These are phyloP conservation scores for Brachionus rotundiformis DNA, from an alignment of 1,140 invertebrate genomes.

Conservation along the genomic window DNA sequence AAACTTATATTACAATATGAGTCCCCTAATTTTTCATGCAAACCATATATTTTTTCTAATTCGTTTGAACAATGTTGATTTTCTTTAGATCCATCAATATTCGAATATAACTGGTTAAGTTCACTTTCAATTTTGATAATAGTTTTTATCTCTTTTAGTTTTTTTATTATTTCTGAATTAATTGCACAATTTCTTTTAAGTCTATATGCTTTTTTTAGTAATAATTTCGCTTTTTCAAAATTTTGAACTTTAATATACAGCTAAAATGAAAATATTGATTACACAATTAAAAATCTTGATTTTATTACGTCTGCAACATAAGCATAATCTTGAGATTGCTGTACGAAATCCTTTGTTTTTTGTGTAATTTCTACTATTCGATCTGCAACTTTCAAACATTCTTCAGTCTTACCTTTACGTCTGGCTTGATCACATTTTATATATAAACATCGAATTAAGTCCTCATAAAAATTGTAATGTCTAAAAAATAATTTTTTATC, in stretches of 20 bases:
- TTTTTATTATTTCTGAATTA: slow-evolving; percentile 8
- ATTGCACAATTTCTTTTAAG: not conserved
- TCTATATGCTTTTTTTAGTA: slow-evolving; percentile 49
- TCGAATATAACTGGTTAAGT: not conserved
- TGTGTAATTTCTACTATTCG: slow-evolving; percentile 40
- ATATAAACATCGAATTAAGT: slow-evolving; percentile 45
- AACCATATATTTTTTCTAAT: not conserved
- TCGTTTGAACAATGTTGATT: not conserved
- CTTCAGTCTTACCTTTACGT: slow-evolving; percentile 27
- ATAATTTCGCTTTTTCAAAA: slow-evolving; percentile 49
- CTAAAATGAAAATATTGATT: too few species aligned
- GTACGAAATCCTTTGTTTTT: slow-evolving; percentile 45
- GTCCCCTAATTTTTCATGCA: slow-evolving; percentile 36
- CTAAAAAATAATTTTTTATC: not conserved
- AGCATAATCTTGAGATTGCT: slow-evolving; percentile 38
- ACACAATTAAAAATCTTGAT: too few species aligned
- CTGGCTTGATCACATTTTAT: slow-evolving; percentile 51
- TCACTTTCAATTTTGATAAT: not conserved
- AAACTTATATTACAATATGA: slow-evolving; percentile 40
- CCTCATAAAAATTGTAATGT: slow-evolving; percentile 23
- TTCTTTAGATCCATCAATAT: not conserved
- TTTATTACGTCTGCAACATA: slow-evolving; percentile 39
- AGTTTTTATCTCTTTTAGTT: slow-evolving; percentile 37
- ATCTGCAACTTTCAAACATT: slow-evolving; percentile 39
- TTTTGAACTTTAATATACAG: slow-evolving; percentile 49